Evolutionary conservation across 1,140 invertebrate genomes (phyloP).

Genomic region (Olivierus martensii): DNA sequence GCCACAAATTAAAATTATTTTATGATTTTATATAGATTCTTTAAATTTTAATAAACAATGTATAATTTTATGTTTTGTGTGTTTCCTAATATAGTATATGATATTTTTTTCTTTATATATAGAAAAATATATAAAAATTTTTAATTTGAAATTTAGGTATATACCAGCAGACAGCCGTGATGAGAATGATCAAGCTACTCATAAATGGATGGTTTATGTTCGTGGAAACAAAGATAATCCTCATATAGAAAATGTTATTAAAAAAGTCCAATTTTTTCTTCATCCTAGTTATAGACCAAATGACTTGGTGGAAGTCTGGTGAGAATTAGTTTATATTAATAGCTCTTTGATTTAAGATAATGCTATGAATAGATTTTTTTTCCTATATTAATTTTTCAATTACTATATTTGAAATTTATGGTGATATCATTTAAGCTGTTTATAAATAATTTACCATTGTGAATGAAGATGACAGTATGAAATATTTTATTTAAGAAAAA

Average conservation of each 20-base stretch:
- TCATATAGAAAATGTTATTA: conserved; percentile 47
- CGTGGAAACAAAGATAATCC: conserved; percentile 45
- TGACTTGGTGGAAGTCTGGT: conserved; percentile 64
- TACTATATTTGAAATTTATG: no score
- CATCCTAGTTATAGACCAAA: conserved; percentile 79
- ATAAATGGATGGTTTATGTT: conserved; percentile 83
- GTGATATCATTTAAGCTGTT: no score
- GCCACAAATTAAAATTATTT: not conserved
- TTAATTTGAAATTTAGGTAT: conserved; percentile 28
- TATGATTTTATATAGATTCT: no score
- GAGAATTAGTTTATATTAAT: conserved; percentile 25
- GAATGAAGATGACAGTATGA: no score
- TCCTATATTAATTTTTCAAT: no score
- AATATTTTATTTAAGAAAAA: no score
- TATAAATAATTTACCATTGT: no score
- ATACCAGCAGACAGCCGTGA: conserved; percentile 48
- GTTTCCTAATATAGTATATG: not conserved
- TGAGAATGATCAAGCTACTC: conserved; percentile 49
- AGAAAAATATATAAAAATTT: no score
- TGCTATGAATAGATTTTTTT: no score
- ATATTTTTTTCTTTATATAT: not conserved
- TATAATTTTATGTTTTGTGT: no score
- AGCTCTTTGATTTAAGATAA: no score
- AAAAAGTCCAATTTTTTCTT: conserved; percentile 63
- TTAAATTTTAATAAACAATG: no score